Evolutionary conservation across 2,113 vertebrate genomes (phyloP).

Genomic region (Etia nguti): DNA sequence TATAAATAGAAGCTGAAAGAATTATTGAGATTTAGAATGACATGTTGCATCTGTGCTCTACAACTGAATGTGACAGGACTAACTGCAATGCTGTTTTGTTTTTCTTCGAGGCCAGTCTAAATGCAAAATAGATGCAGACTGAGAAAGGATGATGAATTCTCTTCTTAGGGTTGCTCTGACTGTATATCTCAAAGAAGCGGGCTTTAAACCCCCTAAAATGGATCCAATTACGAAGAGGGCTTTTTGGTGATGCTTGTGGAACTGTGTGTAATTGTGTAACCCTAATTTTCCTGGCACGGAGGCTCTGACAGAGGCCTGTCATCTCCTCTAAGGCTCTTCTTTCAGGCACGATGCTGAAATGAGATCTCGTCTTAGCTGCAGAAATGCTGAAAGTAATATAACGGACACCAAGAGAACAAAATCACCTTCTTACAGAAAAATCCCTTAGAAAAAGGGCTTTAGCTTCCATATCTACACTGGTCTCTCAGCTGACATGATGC

Average conservation of each 20-base stretch:
- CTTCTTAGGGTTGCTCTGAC: slow-evolving; percentile 24
- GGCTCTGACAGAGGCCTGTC: slow-evolving; percentile 63
- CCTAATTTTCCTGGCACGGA: slow-evolving; percentile 63
- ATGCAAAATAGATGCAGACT: slow-evolving; percentile 42
- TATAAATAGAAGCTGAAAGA: neutral
- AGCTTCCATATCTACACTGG: slow-evolving; percentile 25
- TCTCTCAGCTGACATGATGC: slow-evolving; percentile 43
- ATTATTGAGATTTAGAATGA: slow-evolving; percentile 15
- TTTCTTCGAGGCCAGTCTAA: slow-evolving; percentile 34
- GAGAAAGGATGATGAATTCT: slow-evolving; percentile 19
- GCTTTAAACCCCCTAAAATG: slow-evolving; percentile 66
- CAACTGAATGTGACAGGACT: slow-evolving; percentile 55
- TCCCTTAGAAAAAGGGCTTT: slow-evolving; percentile 37
- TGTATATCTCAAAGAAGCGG: slow-evolving; percentile 46
- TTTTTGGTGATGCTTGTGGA: slow-evolving; percentile 57
- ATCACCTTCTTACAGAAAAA: slow-evolving; percentile 55
- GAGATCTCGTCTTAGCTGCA: slow-evolving; percentile 59
- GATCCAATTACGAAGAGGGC: slow-evolving; percentile 63
- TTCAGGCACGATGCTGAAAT: slow-evolving; percentile 56
- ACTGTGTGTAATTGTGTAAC: slow-evolving; percentile 69
- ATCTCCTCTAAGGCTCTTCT: slow-evolving; percentile 63
- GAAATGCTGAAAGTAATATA: slow-evolving; percentile 63
- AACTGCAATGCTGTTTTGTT: slow-evolving; percentile 45
- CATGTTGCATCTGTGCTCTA: slow-evolving; percentile 43
- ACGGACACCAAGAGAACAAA: slow-evolving; percentile 45